Evolutionary conservation across 2,888 invertebrate genomes (phyloP).

Genomic region (Tuta absoluta): DNA sequence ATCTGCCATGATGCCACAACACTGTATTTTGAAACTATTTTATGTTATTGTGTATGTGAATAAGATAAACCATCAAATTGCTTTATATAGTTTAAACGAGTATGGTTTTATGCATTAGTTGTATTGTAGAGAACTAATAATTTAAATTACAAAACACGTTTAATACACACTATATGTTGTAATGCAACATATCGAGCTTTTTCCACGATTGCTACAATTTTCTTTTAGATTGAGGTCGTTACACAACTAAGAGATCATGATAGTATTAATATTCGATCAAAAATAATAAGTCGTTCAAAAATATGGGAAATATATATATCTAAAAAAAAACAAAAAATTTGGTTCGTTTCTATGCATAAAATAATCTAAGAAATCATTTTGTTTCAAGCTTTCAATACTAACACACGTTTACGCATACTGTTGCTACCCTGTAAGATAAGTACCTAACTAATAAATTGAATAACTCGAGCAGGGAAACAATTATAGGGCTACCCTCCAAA

Average conservation of each 20-base stretch:
- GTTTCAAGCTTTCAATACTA: too few relatives aligned
- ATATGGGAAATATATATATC: too few relatives aligned
- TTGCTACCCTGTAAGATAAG: background rate
- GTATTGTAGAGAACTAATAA: background rate
- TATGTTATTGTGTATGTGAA: background rate
- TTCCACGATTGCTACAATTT: background rate
- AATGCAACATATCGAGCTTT: background rate
- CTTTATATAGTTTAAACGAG: background rate
- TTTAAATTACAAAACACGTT: slow-evolving; percentile 7
- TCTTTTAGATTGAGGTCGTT: too few relatives aligned
- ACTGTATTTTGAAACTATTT: slow-evolving; percentile 12
- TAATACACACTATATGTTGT: background rate
- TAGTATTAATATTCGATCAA: too few relatives aligned
- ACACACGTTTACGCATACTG: too few relatives aligned
- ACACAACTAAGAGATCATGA: too few relatives aligned
- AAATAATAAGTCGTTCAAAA: too few relatives aligned
- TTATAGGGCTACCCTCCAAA: slow-evolving; percentile 7
- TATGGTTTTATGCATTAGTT: slow-evolving; percentile 8
- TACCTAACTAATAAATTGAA: background rate
- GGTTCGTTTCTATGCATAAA: too few relatives aligned
- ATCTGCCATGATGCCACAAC: background rate
- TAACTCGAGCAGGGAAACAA: background rate
- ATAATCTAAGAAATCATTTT: too few relatives aligned
- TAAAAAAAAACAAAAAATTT: too few relatives aligned
- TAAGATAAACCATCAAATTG: slow-evolving; percentile 10